Evolutionary conservation across 2,888 invertebrate genomes (phyloP).

Genomic region (Stomorhina lunata): DNA sequence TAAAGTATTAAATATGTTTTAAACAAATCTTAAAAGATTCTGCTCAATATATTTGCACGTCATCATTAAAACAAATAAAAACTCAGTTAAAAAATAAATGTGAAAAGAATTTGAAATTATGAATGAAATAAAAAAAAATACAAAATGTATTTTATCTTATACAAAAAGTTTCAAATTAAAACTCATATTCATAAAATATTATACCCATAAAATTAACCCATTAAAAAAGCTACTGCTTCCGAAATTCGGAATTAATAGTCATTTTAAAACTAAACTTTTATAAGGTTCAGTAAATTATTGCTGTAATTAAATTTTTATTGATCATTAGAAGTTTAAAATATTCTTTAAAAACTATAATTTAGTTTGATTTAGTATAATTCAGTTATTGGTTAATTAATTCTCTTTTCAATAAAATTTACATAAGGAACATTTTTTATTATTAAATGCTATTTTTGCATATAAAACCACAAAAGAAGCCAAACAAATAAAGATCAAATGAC

Average conservation of each 20-base stretch:
- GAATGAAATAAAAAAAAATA: conserved; percentile 11
- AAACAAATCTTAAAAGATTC: conserved; percentile 32
- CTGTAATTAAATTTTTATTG: not conserved
- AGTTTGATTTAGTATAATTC: not conserved
- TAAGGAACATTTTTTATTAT: not conserved
- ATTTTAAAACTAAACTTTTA: too few relatives aligned
- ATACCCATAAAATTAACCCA: conserved; percentile 21
- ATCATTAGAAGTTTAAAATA: not conserved
- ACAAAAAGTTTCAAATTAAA: not conserved
- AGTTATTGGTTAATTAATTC: conserved; percentile 25
- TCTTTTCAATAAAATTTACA: not conserved
- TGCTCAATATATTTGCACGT: not conserved
- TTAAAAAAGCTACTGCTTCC: not conserved
- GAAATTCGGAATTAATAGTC: too few relatives aligned
- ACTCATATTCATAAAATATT: conserved; percentile 3
- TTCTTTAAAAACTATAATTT: not conserved
- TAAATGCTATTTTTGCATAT: not conserved
- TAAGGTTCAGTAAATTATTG: too few relatives aligned
- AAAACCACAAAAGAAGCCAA: conserved; percentile 62
- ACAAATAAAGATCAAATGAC: conserved; percentile 51
- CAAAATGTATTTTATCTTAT: not conserved
- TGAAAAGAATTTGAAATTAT: conserved; percentile 55
- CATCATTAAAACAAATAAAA: not conserved
- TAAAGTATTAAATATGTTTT: conserved; percentile 38
- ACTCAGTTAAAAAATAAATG: conserved; percentile 12